phyloP scores from a whole-genome alignment of 2,113 vertebrate species.

The Corythaixoides concolor region DNA sequence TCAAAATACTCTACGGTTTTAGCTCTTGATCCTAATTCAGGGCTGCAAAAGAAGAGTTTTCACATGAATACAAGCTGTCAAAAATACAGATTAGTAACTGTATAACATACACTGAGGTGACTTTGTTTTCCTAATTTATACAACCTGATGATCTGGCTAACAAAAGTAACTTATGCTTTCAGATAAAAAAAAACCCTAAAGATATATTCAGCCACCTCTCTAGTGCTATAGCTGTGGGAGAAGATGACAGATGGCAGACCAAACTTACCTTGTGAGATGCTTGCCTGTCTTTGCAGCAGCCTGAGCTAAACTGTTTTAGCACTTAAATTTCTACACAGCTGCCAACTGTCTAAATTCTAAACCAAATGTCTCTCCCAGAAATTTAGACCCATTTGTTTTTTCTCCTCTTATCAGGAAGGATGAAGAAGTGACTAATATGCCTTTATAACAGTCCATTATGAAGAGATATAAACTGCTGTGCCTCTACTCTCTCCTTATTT shows the following conservation, averaged over 20 bases:
- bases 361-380: not conserved
- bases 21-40: conserved; percentile 32
- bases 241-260: not conserved
- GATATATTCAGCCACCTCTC: not conserved
- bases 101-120: not conserved
- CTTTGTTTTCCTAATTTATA: not conserved
- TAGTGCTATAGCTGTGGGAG: not conserved
- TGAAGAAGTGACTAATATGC: not conserved
- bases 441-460: not conserved
- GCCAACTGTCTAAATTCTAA: not conserved
- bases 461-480: not conserved
- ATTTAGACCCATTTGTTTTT: not conserved
- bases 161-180: not conserved
- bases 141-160: not conserved
- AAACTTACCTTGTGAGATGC: not conserved
- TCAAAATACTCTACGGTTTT: conserved; percentile 1
- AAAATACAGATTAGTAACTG: not conserved
- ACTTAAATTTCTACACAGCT: not conserved
- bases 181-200: not conserved
- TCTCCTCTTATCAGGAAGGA: not conserved
- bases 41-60: conserved; percentile 69
- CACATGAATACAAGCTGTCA: not conserved
- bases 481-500: not conserved
- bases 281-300: not conserved
- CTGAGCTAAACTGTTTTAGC: not conserved